Evolutionary conservation across 2,888 invertebrate genomes (phyloP), one percentile per base, ranked within the genome.

Genomic region (Tetheella fluctuosa): DNA sequence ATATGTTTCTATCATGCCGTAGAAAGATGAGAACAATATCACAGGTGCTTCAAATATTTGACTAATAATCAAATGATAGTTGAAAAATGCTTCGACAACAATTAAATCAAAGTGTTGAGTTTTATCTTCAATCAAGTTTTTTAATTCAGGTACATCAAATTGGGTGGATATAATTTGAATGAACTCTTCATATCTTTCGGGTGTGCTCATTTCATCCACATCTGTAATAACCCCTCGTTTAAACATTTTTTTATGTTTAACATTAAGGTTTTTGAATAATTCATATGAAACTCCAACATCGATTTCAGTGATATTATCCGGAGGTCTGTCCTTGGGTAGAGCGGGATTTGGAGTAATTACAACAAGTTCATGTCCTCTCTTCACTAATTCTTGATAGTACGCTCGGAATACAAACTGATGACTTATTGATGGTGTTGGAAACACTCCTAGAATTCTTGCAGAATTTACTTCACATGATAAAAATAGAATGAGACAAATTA

Each of bases 91-190:
- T 67, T 83, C 80, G 2, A 65, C 61, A 10, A 82, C 61, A 4
- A 82, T 62, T 8, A 83, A 60, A 67, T 83, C 81, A 57, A 82
- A 83, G n/a, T 76, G 71, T 59, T 73, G 68, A 20, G 61, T 69
- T 59, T 74, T 77, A 34, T 79, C 70, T 23, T 68, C 56, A 1
- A 80, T 62, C 0, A 81, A 25, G 23, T 67, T 13, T 1, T 69
- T 64, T 0, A 76, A 72, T 65, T 71, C 63, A 7, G 60, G 59
- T 7, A 54, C 13, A 0, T 64, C 39, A 8, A 73, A 71, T 23
- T 68, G 55, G 0, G 62, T 54, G 12, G 57, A 8, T 8, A 61
- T 23, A 8, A 68, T 8, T 28, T 30, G 6, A 0, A 63, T 0
- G 25, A 70, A 57, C 7, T 52, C 28, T 34, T 52, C 56, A 0